These are phyloP conservation scores for Tachina lurida DNA, from an alignment of 2,888 invertebrate species.

Conservation along the genomic window DNA sequence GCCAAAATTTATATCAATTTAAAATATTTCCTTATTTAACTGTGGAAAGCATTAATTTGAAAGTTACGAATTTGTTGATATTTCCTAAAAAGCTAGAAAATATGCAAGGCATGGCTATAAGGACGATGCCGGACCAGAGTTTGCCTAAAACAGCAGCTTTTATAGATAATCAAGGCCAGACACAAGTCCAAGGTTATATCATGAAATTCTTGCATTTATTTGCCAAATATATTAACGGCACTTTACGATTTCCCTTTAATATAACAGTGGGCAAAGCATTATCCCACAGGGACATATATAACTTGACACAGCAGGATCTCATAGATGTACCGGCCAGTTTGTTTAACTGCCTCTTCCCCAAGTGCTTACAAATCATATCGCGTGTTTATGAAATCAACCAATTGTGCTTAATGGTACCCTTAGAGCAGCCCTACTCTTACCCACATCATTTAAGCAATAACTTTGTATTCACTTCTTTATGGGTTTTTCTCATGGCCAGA, in stretches of 20 bases:
- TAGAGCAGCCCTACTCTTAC: conserved; percentile 41
- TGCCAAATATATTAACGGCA: conserved; percentile 42
- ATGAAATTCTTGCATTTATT: conserved; percentile 42
- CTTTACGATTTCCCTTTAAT: conserved; percentile 33
- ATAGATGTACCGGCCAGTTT: conserved; percentile 58
- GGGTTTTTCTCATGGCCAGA: background rate
- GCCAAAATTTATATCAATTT: conserved; percentile 45
- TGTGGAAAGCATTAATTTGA: background rate
- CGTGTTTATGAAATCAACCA: conserved; percentile 35
- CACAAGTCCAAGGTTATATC: conserved; percentile 42
- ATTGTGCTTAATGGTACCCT: conserved; percentile 58
- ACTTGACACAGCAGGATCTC: conserved; percentile 33
- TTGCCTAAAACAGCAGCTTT: conserved; percentile 37
- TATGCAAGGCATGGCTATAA: conserved; percentile 40
- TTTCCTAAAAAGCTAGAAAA: conserved; percentile 51
- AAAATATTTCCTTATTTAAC: conserved; percentile 38
- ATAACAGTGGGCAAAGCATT: conserved; percentile 18
- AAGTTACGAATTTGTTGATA: background rate
- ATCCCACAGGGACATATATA: conserved; percentile 9
- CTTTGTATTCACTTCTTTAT: background rate
- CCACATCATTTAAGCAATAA: background rate
- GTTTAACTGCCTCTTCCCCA: background rate
- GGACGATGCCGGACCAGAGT: conserved; percentile 53
- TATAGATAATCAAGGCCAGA: background rate
- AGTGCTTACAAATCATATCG: background rate